Conservation (phyloP, 2,888 invertebrate genomes). For the Micoletzkya japonica region DNA sequence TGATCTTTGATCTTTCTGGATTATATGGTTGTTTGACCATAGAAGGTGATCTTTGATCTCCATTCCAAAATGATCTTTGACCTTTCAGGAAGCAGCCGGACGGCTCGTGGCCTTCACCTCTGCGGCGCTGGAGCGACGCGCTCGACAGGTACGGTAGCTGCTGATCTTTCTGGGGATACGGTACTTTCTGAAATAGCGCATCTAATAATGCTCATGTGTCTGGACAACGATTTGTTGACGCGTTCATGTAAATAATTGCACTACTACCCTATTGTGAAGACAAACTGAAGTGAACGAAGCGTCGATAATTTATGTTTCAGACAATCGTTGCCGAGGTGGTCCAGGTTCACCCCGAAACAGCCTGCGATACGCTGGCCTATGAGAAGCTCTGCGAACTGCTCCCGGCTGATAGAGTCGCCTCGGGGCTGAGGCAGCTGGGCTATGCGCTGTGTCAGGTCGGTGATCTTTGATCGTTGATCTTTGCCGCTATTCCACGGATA, state of each 20-base stretch:
- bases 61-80: too few species aligned
- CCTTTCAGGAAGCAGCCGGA: conserved; percentile 1
- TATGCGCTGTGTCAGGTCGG: conserved; percentile 43
- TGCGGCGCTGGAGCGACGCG: conserved; percentile 16
- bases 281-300: too few species aligned
- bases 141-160: not conserved
- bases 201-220: too few species aligned
- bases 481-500: not conserved
- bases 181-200: not conserved
- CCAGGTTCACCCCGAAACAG: not conserved
- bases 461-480: not conserved
- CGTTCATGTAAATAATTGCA: too few species aligned
- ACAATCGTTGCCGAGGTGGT: conserved; percentile 1
- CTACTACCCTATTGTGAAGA: too few species aligned
- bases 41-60: too few species aligned
- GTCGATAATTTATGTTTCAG: not conserved
- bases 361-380: conserved; percentile 6
- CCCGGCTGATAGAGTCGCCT: conserved; percentile 38
- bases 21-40: too few species aligned
- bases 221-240: too few species aligned
- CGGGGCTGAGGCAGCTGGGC: conserved; percentile 49
- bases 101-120: conserved; percentile 14
- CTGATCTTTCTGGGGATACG: not conserved
- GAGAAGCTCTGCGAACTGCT: conserved; percentile 32
- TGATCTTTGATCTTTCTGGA: not conserved